These are phyloP conservation scores for Ochropleura leucogaster DNA, from an alignment of 2,888 invertebrate genomes.

Conservation along the genomic window DNA sequence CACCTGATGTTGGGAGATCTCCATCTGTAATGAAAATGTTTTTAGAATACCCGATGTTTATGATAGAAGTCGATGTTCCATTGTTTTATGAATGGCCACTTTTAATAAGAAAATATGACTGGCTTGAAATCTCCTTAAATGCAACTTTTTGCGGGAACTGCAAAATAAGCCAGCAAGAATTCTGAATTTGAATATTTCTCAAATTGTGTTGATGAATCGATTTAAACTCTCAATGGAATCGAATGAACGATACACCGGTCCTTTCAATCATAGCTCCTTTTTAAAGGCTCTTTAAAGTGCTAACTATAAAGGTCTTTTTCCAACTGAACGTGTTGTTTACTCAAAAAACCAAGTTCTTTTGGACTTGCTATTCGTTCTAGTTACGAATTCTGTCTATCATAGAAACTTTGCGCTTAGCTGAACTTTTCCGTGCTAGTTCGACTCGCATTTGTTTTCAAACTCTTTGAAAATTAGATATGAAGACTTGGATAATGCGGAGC, in stretches of 20 bases:
- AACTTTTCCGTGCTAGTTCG: constrained; percentile 58
- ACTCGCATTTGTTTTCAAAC: constrained; percentile 48
- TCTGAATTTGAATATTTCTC: constrained; percentile 7
- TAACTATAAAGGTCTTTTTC: constrained; percentile 32
- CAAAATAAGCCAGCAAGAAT: background rate
- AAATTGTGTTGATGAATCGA: constrained; percentile 31
- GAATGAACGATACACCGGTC: constrained; percentile 36
- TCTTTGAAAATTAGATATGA: constrained; percentile 61
- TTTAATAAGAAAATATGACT: background rate
- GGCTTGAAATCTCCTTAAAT: too few species aligned
- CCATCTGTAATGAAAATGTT: constrained; percentile 14
- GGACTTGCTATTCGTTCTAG: constrained; percentile 22
- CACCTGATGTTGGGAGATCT: constrained; percentile 22
- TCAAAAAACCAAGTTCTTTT: constrained; percentile 37
- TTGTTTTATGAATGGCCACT: constrained; percentile 1
- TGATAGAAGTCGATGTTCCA: background rate
- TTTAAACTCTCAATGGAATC: constrained; percentile 38
- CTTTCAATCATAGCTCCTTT: constrained; percentile 48
- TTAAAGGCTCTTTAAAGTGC: constrained; percentile 7
- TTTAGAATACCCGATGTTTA: background rate
- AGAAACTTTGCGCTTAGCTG: constrained; percentile 63
- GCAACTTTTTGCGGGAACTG: background rate
- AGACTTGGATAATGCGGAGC: constrained; percentile 1
- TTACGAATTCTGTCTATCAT: constrained; percentile 66
- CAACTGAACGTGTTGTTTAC: constrained; percentile 31